A percentile compares a stretch with the other conserved stretches of the same genome.
Evolutionary conservation across 1,140 invertebrate species (phyloP).

Genomic region (Sipha flava): DNA sequence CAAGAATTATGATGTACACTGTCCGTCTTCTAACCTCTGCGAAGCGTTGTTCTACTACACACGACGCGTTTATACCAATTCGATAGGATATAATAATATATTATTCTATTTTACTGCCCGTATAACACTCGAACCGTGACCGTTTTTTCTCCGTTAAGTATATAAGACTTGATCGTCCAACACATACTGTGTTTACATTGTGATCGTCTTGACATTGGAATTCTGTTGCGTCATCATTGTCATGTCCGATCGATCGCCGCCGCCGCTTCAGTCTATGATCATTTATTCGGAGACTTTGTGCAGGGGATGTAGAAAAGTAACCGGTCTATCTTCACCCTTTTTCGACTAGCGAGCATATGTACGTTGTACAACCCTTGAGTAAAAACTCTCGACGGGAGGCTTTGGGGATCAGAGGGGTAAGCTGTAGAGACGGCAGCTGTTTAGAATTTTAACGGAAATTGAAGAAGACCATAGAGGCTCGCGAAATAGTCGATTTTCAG

Average conservation of each 20-base stretch:
- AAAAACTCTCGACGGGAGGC: neutral
- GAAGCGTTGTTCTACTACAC: neutral
- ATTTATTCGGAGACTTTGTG: neutral
- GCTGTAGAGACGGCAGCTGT: neutral
- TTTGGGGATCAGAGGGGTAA: neutral
- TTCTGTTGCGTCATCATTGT: conserved; percentile 22
- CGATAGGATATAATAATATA: neutral
- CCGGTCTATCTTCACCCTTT: conserved; percentile 19
- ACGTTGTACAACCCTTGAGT: neutral
- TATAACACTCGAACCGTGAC: conserved; percentile 30
- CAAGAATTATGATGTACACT: conserved; percentile 28
- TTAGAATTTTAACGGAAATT: conserved; percentile 17
- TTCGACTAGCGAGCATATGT: neutral
- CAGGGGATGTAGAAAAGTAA: neutral
- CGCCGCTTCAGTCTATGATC: neutral
- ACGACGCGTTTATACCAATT: conserved; percentile 21
- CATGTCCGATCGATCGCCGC: conserved; percentile 22
- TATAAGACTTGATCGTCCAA: neutral
- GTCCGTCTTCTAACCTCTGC: conserved; percentile 20
- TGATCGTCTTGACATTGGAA: conserved; percentile 32
- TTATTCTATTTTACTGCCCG: conserved; percentile 16
- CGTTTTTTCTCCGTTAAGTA: neutral
- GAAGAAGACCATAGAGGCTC: neutral
- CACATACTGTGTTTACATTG: conserved; percentile 29
- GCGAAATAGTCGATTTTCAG: neutral